Conservation (phyloP, 2,888 invertebrate genomes). For the Cantharis rufa region DNA sequence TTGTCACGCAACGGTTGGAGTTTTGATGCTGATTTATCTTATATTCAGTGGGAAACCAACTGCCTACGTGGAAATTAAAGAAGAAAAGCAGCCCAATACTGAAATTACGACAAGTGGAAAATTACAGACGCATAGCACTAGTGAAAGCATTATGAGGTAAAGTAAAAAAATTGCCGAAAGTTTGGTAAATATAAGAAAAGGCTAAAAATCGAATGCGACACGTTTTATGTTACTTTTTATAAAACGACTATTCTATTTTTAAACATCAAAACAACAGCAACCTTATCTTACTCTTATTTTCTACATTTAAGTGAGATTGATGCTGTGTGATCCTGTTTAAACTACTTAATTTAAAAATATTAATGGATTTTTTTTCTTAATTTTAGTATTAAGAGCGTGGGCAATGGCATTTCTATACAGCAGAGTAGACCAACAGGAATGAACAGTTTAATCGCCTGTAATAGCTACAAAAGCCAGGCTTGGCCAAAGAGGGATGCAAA, state of each 20-base stretch:
- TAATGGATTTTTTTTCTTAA: neutral
- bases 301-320: neutral
- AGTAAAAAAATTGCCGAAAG: neutral
- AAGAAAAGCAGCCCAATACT: conserved; percentile 59
- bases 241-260: neutral
- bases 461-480: conserved; percentile 73
- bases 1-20: conserved; percentile 67
- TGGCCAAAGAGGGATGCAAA: conserved; percentile 54
- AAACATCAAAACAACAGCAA: neutral
- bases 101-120: conserved; percentile 56
- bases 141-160: conserved; percentile 51
- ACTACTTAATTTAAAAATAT: neutral
- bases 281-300: neutral
- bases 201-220: neutral
- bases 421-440: conserved; percentile 70
- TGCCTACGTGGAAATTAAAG: conserved; percentile 53
- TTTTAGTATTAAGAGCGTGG: conserved; percentile 50
- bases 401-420: conserved; percentile 65
- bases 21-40: conserved; percentile 55
- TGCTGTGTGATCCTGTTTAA: neutral
- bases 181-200: neutral
- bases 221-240: neutral
- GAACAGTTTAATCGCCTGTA: conserved; percentile 76
- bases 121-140: conserved; percentile 44
- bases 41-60: conserved; percentile 44